A percentile compares a stretch with the other conserved stretches of the same genome.
phyloP scores from a whole-genome alignment of 2,113 vertebrate species.

The Pangasianodon gigas region DNA sequence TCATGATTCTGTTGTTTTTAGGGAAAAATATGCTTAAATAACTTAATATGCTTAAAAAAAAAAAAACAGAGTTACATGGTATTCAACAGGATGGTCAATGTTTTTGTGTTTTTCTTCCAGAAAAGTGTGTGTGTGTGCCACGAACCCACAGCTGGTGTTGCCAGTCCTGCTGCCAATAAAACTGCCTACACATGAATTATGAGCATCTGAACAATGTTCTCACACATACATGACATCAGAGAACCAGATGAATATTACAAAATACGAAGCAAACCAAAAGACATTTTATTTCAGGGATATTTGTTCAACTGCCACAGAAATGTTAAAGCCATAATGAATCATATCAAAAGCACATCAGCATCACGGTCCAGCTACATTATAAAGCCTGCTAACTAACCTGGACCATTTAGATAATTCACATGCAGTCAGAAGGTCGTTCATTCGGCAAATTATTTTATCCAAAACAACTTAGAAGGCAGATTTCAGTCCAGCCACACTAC shows the following conservation, averaged over 20 bases:
- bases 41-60: no score
- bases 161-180: neutral
- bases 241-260: slow-evolving; percentile 11
- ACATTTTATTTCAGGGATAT: slow-evolving; percentile 71
- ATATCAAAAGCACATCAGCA: slow-evolving; percentile 60
- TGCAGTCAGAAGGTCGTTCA: neutral
- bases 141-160: neutral
- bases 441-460: neutral
- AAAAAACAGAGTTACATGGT: neutral
- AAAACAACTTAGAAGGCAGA: neutral
- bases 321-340: slow-evolving; percentile 60
- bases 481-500: neutral
- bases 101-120: neutral
- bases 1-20: neutral
- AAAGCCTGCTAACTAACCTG: neutral
- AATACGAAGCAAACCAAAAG: slow-evolving; percentile 53
- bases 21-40: neutral
- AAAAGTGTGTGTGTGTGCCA: neutral
- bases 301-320: slow-evolving; percentile 61
- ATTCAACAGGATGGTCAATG: neutral
- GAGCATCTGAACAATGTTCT: neutral
- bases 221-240: neutral
- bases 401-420: no score
- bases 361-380: neutral
- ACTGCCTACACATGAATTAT: neutral